Evolutionary conservation across 2,113 vertebrate species (phyloP), one percentile per base, ranked within the genome.

Genomic region (Cochlearius cochlearius): DNA sequence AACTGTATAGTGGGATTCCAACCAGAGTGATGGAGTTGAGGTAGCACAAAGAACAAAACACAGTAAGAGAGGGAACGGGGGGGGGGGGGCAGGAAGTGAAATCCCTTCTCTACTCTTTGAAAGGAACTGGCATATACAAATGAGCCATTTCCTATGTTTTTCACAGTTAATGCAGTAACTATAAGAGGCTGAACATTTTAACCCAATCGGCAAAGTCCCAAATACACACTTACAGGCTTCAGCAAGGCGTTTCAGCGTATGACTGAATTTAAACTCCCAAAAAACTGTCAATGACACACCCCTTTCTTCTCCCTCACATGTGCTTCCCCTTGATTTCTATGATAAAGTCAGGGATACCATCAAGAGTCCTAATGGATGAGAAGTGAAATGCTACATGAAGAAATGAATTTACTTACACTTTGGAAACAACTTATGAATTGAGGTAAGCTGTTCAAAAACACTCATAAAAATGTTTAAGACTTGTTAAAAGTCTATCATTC

Each of bases 1-100:
- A 59, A 76, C 80, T 69, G 15, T 41, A 91, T 23, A 90, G 77
- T 18, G 72, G 80, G 89, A 84, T 93, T 96, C 94, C 97, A 97
- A 67, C 90, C 94, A 94, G 64, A 89, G 62, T 26, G 27, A 94
- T 9, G 90, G 67, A 96, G 60, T 96, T 56, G 95, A 94, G 69
- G 91, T 29, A 71, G 95, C 81, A 90, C 74, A 96, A 71, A 75
- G 78, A 92, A 88, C 38, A 96, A 92, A 88, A 94, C 43, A 92
- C 30, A 74, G 84, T 45, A 71, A 94, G 64, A 76, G 50, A 88
- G 20, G 63, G 26, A 7, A 43, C 8, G 11, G 18, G 11, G n/a
- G 11, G 32, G 3, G 8, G 3, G 3, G 19, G 30, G 15, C 7
- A 30, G 25, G 5, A 39, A 62, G 34, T 87, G 62, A 94, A 94